Evolutionary conservation across 1,140 invertebrate species (phyloP).

Genomic region (Camponotus pennsylvanicus): DNA sequence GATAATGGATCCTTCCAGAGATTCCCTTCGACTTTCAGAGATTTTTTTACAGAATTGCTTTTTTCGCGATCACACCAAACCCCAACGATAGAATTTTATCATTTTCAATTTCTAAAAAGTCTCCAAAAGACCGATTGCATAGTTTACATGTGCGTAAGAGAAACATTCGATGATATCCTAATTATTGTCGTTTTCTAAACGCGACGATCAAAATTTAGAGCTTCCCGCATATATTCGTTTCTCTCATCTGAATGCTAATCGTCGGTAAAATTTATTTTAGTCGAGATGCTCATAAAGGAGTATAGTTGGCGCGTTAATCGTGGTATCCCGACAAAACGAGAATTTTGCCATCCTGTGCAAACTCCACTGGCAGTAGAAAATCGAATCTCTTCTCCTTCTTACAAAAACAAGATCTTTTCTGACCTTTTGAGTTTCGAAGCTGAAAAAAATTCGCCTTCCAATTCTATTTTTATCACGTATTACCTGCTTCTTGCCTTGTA

Average conservation of each 20-base stretch:
- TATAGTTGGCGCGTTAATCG: constrained; percentile 39
- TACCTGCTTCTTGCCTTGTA: neutral
- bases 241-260: constrained; percentile 8
- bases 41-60: neutral
- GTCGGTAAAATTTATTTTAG: constrained; percentile 41
- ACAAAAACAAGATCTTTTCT: neutral
- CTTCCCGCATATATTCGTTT: constrained; percentile 2
- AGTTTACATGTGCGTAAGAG: neutral
- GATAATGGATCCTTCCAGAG: constrained; percentile 33
- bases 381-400: constrained; percentile 16
- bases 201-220: constrained; percentile 49
- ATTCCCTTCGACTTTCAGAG: neutral
- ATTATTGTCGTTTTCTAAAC: constrained; percentile 8
- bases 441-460: neutral
- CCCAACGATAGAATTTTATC: neutral
- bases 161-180: constrained; percentile 24
- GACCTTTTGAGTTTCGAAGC: neutral
- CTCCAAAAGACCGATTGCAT: neutral
- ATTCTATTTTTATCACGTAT: neutral
- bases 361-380: constrained; percentile 46
- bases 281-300: constrained; percentile 21
- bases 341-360: constrained; percentile 49
- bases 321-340: constrained; percentile 51
- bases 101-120: neutral
- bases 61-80: neutral